A percentile compares a stretch with the other conserved stretches of the same genome.
Evolutionary conservation across 1,140 invertebrate species (phyloP).

Genomic region (Drosophila kepulauana): DNA sequence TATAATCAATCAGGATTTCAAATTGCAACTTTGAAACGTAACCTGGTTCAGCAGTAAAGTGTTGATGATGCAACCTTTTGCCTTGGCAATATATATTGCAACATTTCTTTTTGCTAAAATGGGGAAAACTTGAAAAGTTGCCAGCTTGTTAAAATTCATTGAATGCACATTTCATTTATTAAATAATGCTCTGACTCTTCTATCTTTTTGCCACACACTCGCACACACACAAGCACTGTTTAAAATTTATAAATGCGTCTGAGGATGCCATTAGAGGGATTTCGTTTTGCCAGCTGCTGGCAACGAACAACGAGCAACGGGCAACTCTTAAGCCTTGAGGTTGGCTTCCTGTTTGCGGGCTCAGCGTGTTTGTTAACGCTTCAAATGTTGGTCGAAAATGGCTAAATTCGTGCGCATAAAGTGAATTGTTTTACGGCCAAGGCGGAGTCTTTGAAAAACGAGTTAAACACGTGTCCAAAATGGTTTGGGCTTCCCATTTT

Average conservation of each 20-base stretch:
- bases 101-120: constrained; percentile 20
- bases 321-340: constrained; percentile 18
- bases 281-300: constrained; percentile 29
- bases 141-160: constrained; percentile 62
- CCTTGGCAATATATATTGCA: constrained; percentile 1
- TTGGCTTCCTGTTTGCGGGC: constrained; percentile 20
- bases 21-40: not conserved
- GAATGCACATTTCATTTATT: constrained; percentile 69
- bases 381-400: constrained; percentile 74
- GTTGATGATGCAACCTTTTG: not conserved
- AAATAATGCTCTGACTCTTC: constrained; percentile 41
- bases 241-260: constrained; percentile 75
- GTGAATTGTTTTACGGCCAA: constrained; percentile 77
- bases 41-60: not conserved
- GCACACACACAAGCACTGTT: constrained; percentile 48
- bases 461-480: constrained; percentile 83
- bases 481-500: constrained; percentile 43
- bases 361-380: constrained; percentile 55
- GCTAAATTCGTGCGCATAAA: constrained; percentile 80
- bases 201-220: constrained; percentile 22
- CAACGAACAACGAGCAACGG: not conserved
- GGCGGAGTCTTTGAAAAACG: constrained; percentile 73
- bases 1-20: not conserved
- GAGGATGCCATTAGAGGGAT: constrained; percentile 59
- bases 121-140: constrained; percentile 1